Percentiles rank a stretch among this genome's conserved stretches.
These are phyloP conservation scores for Trissolcus basalis DNA, from an alignment of 1,140 invertebrate species.

Conservation along the genomic window DNA sequence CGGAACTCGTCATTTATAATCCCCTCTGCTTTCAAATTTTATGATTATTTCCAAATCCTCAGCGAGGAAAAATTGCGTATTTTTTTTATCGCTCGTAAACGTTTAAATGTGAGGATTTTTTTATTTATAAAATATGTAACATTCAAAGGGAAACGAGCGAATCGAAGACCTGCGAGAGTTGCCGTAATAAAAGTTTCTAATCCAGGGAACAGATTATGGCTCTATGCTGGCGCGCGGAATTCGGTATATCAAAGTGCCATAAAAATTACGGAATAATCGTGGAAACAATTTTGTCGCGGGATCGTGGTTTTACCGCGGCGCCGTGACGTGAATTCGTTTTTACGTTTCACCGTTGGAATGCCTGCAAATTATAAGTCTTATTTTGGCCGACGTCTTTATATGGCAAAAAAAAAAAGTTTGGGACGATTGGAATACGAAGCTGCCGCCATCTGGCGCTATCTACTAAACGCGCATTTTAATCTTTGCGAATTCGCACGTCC, in stretches of 20 bases:
- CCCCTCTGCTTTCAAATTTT: background rate
- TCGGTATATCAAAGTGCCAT: constrained; percentile 23
- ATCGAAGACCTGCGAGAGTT: constrained; percentile 30
- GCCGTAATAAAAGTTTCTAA: constrained; percentile 52
- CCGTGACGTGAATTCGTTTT: constrained; percentile 5
- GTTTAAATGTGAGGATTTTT: constrained; percentile 27
- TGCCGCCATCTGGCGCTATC: too few species aligned
- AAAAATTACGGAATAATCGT: constrained; percentile 23
- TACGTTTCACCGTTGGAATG: constrained; percentile 2
- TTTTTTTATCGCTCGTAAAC: constrained; percentile 39
- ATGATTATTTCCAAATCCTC: background rate
- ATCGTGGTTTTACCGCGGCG: background rate
- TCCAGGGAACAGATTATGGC: constrained; percentile 43
- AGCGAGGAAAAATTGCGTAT: constrained; percentile 14
- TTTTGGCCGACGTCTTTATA: constrained; percentile 11
- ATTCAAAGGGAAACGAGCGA: constrained; percentile 23
- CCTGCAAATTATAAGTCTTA: constrained; percentile 34
- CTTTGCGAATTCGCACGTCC: constrained; percentile 13
- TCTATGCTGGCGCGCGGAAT: constrained; percentile 28
- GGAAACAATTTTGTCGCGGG: constrained; percentile 9
- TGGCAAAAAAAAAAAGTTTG: background rate
- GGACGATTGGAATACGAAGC: too few species aligned
- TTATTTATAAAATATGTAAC: constrained; percentile 36
- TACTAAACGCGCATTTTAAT: constrained; percentile 32
- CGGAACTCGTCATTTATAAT: background rate